Evolutionary conservation across 2,113 vertebrate genomes (phyloP).

Genomic region (Toxotes chatareus): DNA sequence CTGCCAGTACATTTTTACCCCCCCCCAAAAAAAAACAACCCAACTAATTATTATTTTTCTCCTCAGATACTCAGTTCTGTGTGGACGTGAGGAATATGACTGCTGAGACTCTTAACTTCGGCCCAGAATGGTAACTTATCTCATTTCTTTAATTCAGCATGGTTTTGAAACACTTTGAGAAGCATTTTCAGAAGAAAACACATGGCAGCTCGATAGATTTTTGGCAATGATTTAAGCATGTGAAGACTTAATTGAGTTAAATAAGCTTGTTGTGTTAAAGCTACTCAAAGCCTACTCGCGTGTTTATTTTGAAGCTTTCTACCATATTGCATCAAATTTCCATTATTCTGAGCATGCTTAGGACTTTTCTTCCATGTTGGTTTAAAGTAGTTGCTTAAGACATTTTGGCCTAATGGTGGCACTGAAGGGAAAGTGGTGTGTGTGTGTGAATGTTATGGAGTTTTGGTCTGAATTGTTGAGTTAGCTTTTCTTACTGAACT

Average conservation of each 20-base stretch:
- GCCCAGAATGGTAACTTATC: conserved; percentile 90
- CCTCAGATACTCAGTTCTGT: conserved; percentile 83
- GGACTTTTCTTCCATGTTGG: background rate
- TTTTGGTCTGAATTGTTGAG: background rate
- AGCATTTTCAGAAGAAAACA: background rate
- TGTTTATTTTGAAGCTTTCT: background rate
- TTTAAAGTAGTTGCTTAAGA: background rate
- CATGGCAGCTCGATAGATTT: background rate
- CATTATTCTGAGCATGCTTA: background rate
- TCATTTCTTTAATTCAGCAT: background rate
- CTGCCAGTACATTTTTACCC: background rate
- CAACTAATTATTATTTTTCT: background rate
- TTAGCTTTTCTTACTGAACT: background rate
- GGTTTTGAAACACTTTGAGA: background rate
- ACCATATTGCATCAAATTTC: background rate
- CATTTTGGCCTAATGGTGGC: background rate
- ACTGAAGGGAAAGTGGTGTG: background rate
- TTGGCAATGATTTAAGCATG: background rate
- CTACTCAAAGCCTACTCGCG: background rate
- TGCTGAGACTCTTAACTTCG: conserved; percentile 95
- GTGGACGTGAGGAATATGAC: conserved; percentile 89
- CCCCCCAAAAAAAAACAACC: background rate
- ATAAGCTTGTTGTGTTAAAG: background rate
- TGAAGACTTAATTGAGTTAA: background rate
- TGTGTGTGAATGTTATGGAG: background rate